phyloP scores from a whole-genome alignment of 1,140 invertebrate genomes.

The Helicoverpa armigera region DNA sequence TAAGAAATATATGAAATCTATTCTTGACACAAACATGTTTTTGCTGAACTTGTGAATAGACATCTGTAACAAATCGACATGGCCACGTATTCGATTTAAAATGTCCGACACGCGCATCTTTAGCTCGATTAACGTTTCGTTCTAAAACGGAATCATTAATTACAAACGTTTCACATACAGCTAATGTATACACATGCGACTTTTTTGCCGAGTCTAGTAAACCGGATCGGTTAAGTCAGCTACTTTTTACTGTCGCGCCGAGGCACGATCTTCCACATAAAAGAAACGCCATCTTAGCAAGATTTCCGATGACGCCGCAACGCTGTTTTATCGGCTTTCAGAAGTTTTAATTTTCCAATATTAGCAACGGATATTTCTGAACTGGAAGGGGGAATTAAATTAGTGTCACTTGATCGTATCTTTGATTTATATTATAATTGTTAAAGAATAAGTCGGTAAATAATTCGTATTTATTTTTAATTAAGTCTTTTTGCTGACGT shows the following conservation, averaged over 20 bases:
- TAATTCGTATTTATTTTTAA: not conserved
- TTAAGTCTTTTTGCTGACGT: not conserved
- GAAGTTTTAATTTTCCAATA: slow-evolving; percentile 48
- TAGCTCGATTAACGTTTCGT: slow-evolving; percentile 34
- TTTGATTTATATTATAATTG: not conserved
- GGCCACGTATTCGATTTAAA: slow-evolving; percentile 1
- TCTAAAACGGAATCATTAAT: slow-evolving; percentile 44
- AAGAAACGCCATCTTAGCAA: slow-evolving; percentile 51
- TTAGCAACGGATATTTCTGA: slow-evolving; percentile 23
- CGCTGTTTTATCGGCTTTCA: slow-evolving; percentile 45
- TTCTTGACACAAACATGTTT: not conserved
- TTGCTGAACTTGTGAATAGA: not conserved
- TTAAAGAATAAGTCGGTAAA: not conserved
- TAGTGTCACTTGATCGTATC: not conserved
- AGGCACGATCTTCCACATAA: slow-evolving; percentile 54
- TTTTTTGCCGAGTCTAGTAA: slow-evolving; percentile 44
- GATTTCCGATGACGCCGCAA: slow-evolving; percentile 44
- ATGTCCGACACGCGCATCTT: not conserved
- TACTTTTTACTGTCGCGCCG: slow-evolving; percentile 53
- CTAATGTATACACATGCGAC: slow-evolving; percentile 1
- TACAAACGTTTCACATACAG: slow-evolving; percentile 9
- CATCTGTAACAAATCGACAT: not conserved
- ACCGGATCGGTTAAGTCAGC: slow-evolving; percentile 49
- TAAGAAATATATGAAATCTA: no score
- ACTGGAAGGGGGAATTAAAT: not conserved